phyloP scores from a whole-genome alignment of 2,113 vertebrate species.

The Nerophis ophidion region DNA sequence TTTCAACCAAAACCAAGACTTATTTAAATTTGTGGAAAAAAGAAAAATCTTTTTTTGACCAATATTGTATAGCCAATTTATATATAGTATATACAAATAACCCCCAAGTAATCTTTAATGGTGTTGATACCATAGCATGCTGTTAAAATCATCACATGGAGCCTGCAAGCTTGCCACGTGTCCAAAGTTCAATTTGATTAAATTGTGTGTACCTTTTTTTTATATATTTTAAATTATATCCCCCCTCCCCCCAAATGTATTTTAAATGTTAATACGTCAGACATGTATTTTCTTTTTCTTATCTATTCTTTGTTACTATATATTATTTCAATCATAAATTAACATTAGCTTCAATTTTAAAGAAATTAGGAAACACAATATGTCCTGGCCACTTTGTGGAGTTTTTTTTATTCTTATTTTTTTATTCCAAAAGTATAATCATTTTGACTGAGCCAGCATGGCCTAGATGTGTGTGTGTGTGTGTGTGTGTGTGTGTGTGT shows the following conservation, averaged over 20 bases:
- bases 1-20: constrained; percentile 54
- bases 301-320: constrained; percentile 77
- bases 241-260: constrained; percentile 76
- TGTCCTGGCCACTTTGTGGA: constrained; percentile 77
- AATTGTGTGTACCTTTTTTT: constrained; percentile 56
- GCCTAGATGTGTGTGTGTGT: constrained; percentile 21
- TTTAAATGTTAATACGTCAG: constrained; percentile 82
- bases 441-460: constrained; percentile 70
- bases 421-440: constrained; percentile 71
- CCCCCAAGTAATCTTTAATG: constrained; percentile 17
- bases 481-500: no score
- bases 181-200: constrained; percentile 59
- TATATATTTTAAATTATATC: constrained; percentile 81
- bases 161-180: constrained; percentile 62
- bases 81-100: constrained; percentile 27
- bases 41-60: constrained; percentile 58
- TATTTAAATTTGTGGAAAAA: constrained; percentile 60
- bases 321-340: constrained; percentile 83
- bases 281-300: constrained; percentile 85
- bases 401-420: constrained; percentile 63
- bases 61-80: constrained; percentile 59
- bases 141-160: constrained; percentile 55
- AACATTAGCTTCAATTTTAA: constrained; percentile 87
- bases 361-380: constrained; percentile 54
- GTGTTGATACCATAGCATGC: constrained; percentile 63